These are phyloP conservation scores for Pica pica DNA, from an alignment of 2,113 vertebrate species.

Conservation along the genomic window DNA sequence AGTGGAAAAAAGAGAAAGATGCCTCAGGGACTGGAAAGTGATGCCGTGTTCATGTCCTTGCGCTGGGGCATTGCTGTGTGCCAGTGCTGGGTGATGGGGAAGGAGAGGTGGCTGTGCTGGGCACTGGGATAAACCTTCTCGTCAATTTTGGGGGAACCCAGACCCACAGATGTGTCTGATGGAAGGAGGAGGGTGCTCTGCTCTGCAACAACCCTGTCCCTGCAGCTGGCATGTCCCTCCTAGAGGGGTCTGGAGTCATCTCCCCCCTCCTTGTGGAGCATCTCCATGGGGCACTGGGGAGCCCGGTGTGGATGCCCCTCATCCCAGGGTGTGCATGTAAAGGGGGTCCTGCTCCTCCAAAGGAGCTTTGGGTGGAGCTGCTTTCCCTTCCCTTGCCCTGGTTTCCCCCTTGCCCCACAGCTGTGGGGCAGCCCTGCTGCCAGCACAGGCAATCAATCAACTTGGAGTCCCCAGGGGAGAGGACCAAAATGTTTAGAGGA, in stretches of 20 bases:
- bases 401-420: not conserved
- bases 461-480: not conserved
- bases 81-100: accelerated
- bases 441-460: not conserved
- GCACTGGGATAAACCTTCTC: not conserved
- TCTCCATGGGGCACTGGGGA: not conserved
- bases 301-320: accelerated
- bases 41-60: not conserved
- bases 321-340: accelerated
- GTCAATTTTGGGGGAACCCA: not conserved
- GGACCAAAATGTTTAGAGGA: constrained; percentile 4
- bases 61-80: accelerated
- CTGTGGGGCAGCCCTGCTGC: not conserved
- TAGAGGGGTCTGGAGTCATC: accelerated
- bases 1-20: not conserved
- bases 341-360: accelerated
- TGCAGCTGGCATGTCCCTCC: not conserved
- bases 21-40: not conserved
- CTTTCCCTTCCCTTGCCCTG: not conserved
- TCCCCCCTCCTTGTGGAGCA: not conserved
- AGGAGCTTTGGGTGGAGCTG: not conserved
- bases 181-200: not conserved
- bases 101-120: not conserved
- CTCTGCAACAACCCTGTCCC: not conserved
- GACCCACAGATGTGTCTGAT: not conserved